phyloP scores from a whole-genome alignment of 2,888 invertebrate species.

The Dysmachus trigonus region DNA sequence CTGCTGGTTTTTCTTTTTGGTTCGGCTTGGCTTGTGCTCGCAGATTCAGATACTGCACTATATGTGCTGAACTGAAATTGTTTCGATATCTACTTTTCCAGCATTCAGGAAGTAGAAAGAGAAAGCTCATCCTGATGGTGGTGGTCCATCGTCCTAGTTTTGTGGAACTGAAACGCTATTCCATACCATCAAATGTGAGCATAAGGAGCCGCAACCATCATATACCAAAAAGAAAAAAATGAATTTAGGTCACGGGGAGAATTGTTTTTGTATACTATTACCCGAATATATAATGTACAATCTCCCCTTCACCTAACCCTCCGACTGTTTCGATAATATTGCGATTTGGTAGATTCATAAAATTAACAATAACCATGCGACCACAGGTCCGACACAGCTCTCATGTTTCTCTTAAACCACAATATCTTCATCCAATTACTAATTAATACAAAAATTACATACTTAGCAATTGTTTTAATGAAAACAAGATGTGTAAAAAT shows the following conservation, averaged over 20 bases:
- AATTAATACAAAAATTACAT: not conserved
- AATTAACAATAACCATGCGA: not conserved
- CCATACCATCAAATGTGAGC: conserved; percentile 5
- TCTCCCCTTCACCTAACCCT: not conserved
- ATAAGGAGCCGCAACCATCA: not conserved
- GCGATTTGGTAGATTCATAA: not conserved
- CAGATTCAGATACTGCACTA: not conserved
- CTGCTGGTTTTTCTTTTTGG: too few relatives aligned
- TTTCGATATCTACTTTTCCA: not conserved
- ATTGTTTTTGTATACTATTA: conserved; percentile 25
- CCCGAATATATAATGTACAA: not conserved
- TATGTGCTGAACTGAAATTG: not conserved
- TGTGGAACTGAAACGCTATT: not conserved
- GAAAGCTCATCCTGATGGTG: conserved; percentile 14
- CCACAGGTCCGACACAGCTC: not conserved
- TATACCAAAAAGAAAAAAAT: conserved; percentile 34
- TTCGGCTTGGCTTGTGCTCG: not conserved
- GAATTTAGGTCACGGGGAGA: conserved; percentile 5
- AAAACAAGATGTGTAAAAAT: not conserved
- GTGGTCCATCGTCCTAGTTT: conserved; percentile 19
- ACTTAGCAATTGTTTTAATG: not conserved
- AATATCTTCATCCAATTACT: not conserved
- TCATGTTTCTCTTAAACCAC: not conserved
- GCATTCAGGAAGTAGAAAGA: conserved; percentile 17
- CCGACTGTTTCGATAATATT: not conserved